Percentiles rank a stretch among this genome's conserved stretches.
Evolutionary conservation across 2,113 vertebrate species (phyloP).

Genomic region (Petaurus breviceps): DNA sequence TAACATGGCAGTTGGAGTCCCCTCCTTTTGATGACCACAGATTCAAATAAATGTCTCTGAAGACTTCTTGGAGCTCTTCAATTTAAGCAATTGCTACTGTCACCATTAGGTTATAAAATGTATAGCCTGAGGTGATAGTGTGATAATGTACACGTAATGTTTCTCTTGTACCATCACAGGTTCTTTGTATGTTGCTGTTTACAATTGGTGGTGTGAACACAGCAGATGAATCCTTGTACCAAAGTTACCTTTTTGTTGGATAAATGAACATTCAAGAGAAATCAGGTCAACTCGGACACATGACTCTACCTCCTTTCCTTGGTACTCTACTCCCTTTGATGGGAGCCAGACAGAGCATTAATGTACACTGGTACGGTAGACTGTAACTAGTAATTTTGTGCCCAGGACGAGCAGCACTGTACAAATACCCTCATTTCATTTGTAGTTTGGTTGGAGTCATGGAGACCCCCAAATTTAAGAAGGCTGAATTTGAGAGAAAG

Average conservation of each 20-base stretch:
- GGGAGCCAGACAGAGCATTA: constrained; percentile 4
- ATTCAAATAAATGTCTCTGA: background rate
- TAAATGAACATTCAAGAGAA: constrained; percentile 34
- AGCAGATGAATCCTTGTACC: constrained; percentile 24
- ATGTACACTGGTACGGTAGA: background rate
- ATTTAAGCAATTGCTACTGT: background rate
- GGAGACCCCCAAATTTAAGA: background rate
- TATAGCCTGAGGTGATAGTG: constrained; percentile 54
- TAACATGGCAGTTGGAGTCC: background rate
- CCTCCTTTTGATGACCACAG: background rate
- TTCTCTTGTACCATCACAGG: background rate
- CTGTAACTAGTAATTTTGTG: background rate
- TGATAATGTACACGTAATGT: constrained; percentile 31
- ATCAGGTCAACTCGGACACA: constrained; percentile 17
- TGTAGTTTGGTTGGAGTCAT: background rate
- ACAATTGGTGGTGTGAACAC: constrained; percentile 7
- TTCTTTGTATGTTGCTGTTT: constrained; percentile 4
- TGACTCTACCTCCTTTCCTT: constrained; percentile 26
- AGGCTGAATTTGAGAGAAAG: background rate
- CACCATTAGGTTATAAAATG: background rate
- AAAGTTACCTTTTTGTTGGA: constrained; percentile 33
- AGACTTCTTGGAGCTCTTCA: constrained; percentile 47
- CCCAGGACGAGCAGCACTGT: background rate
- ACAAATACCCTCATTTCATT: background rate
- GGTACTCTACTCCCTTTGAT: background rate